Conservation (phyloP, 2,113 vertebrate species). For the Malurus alboscapulatus region DNA sequence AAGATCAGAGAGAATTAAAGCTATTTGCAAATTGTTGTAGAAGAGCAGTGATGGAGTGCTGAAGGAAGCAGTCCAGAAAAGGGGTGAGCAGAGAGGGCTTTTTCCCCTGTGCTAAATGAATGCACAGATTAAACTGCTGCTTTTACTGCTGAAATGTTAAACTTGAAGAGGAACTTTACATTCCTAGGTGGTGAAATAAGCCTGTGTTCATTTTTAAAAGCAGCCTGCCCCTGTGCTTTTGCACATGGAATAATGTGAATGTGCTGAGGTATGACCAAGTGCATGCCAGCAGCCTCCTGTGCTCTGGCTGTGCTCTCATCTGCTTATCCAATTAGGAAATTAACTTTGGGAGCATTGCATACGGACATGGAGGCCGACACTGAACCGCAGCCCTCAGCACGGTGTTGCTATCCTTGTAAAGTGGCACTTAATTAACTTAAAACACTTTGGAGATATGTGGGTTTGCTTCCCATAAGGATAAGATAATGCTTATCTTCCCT, state of each 20-base stretch:
- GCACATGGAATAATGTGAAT: neutral
- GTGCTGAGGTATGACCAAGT: neutral
- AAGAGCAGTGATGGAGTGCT: neutral
- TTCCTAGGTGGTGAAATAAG: neutral
- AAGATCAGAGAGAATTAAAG: neutral
- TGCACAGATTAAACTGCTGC: neutral
- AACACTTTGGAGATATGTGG: constrained; percentile 22
- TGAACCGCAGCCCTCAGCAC: neutral
- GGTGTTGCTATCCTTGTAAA: constrained; percentile 15
- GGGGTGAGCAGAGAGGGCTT: neutral
- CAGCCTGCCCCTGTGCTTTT: neutral
- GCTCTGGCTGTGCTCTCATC: neutral
- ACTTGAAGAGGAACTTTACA: neutral
- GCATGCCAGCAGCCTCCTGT: neutral
- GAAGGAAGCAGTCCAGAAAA: neutral
- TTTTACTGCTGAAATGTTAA: neutral
- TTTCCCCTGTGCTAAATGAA: neutral
- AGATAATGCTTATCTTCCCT: constrained; percentile 39
- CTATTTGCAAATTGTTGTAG: neutral
- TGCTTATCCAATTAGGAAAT: constrained; percentile 37
- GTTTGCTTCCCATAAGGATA: constrained; percentile 31
- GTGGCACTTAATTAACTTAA: constrained; percentile 42
- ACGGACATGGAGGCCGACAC: neutral
- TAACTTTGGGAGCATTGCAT: neutral
- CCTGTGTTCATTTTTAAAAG: neutral